Percentiles rank a stretch among this genome's conserved stretches.
phyloP scores from a whole-genome alignment of 2,888 invertebrate genomes.

The Lasioglossum oenotherae region DNA sequence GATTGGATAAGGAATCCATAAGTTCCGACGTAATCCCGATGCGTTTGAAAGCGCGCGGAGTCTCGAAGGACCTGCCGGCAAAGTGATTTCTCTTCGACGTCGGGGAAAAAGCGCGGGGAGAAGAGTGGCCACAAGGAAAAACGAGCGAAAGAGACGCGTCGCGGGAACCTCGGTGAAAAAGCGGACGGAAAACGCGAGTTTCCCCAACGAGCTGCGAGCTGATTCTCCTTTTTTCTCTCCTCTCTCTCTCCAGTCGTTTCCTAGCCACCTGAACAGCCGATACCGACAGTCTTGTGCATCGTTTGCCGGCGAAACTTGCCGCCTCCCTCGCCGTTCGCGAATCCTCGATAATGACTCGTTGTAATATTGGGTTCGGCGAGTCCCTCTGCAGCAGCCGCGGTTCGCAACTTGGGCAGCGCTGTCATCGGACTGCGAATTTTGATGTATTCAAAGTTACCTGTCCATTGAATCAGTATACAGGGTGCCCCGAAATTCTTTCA shows the following conservation, averaged over 20 bases:
- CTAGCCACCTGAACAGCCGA: constrained; percentile 5
- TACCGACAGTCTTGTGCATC: background rate
- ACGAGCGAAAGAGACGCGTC: constrained; percentile 27
- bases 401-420: background rate
- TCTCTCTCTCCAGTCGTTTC: background rate
- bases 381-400: constrained; percentile 1
- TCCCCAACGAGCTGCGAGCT: constrained; percentile 22
- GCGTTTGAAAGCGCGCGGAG: constrained; percentile 63
- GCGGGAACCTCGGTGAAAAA: constrained; percentile 32
- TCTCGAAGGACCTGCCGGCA: constrained; percentile 62
- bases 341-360: constrained; percentile 13
- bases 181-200: constrained; percentile 33
- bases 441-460: background rate
- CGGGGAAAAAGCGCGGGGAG: constrained; percentile 6
- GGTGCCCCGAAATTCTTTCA: no score
- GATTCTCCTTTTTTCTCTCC: background rate
- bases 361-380: background rate
- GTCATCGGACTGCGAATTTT: background rate
- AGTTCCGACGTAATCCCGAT: constrained; percentile 72
- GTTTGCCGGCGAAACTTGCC: background rate
- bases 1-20: constrained; percentile 76
- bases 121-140: background rate
- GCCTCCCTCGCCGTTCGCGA: background rate
- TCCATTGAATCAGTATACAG: background rate
- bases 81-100: constrained; percentile 64